A percentile compares a stretch with the other conserved stretches of the same genome.
Conservation (phyloP, 2,888 invertebrate genomes). For the Netelia virgata region DNA sequence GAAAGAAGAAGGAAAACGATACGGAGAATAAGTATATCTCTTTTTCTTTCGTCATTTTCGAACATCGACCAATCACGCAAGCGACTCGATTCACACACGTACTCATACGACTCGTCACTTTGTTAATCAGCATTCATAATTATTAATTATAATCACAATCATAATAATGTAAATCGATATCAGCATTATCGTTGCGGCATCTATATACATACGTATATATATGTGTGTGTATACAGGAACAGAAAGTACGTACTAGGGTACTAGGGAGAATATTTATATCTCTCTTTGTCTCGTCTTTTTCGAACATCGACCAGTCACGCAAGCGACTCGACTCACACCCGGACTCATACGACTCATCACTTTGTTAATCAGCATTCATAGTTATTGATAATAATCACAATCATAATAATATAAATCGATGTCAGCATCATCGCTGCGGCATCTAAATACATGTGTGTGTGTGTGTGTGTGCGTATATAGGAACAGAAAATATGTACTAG, state of each 20-base stretch:
- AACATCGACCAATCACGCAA: neutral
- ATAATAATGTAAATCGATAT: slow-evolving; percentile 45
- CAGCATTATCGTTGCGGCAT: slow-evolving; percentile 12
- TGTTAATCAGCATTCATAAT: slow-evolving; percentile 20
- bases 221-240: neutral
- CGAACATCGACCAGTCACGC: neutral
- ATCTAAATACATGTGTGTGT: neutral
- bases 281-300: neutral
- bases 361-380: slow-evolving; percentile 13
- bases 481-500: slow-evolving; percentile 62
- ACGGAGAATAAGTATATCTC: neutral
- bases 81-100: neutral
- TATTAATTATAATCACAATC: slow-evolving; percentile 28
- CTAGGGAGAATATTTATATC: neutral
- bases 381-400: slow-evolving; percentile 30
- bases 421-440: slow-evolving; percentile 16
- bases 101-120: neutral
- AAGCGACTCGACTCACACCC: neutral
- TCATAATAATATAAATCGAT: slow-evolving; percentile 43
- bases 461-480: slow-evolving; percentile 2
- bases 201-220: neutral
- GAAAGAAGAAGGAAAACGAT: neutral
- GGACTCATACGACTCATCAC: neutral
- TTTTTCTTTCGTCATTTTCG: neutral
- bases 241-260: too few relatives aligned